Conservation (phyloP, 2,113 vertebrate genomes). For the Coptodon bakossiorum region DNA sequence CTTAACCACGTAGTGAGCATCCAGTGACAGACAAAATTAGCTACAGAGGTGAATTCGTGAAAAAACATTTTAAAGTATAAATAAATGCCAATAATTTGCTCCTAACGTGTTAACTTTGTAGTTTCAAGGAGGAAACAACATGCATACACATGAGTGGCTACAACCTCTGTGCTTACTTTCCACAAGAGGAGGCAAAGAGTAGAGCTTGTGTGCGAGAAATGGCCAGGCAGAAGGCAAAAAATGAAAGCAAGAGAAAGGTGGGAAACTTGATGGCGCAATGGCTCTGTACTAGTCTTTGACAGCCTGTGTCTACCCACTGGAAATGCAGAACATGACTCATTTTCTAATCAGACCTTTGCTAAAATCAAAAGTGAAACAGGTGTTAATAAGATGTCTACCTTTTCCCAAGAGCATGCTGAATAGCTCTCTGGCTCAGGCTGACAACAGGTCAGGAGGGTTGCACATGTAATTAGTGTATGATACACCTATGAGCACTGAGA, state of each 20-base stretch:
- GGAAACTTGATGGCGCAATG: background rate
- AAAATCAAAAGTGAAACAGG: background rate
- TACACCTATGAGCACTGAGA: background rate
- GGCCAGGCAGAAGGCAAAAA: background rate
- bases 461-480: background rate
- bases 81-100: background rate
- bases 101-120: background rate
- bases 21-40: background rate
- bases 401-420: background rate
- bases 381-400: background rate
- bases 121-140: background rate
- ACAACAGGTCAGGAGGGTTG: background rate
- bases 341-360: background rate
- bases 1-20: rapidly evolving
- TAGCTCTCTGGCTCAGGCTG: background rate
- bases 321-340: background rate
- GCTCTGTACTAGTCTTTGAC: background rate
- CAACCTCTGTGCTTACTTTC: background rate
- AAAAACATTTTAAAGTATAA: background rate
- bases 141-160: background rate
- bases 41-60: background rate
- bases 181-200: background rate
- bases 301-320: background rate
- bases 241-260: background rate
- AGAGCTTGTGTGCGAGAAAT: background rate